A percentile compares a stretch with the other conserved stretches of the same genome.
phyloP scores from a whole-genome alignment of 2,797 vertebrate genomes.

The Falco cherrug region DNA sequence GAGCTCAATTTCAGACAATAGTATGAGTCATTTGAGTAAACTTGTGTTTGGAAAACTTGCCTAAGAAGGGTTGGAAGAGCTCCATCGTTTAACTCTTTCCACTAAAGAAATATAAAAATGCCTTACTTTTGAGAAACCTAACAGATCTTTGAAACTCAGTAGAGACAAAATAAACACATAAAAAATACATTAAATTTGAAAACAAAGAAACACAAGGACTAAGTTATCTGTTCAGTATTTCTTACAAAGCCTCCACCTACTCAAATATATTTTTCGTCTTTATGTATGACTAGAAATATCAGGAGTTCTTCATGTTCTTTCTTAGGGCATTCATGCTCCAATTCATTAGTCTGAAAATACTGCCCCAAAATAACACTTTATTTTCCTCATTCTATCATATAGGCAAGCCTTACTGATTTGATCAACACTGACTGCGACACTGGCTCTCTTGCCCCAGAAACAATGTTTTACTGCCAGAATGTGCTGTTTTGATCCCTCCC shows the following conservation, averaged over 20 bases:
- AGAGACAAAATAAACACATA: not conserved
- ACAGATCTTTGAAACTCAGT: not conserved
- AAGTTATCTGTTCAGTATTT: not conserved
- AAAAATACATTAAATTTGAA: not conserved
- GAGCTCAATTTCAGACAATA: slow-evolving; percentile 49
- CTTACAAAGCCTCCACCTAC: not conserved
- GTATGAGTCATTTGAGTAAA: slow-evolving; percentile 37
- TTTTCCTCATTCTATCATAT: not conserved
- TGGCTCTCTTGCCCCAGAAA: not conserved
- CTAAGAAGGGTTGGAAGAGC: not conserved
- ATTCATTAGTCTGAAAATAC: not conserved
- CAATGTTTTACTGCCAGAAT: not conserved
- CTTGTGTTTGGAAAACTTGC: slow-evolving; percentile 9
- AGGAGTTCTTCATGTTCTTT: not conserved
- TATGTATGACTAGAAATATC: not conserved
- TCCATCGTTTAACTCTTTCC: not conserved
- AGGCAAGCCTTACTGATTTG: not conserved
- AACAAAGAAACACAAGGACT: not conserved
- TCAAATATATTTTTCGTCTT: not conserved
- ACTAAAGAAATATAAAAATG: not conserved
- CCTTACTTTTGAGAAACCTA: not conserved
- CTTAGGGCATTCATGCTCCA: not conserved
- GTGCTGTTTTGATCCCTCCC: not conserved
- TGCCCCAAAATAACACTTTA: not conserved
- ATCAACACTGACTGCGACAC: not conserved